phyloP scores from a whole-genome alignment of 1,140 invertebrate genomes.

The Branchinecta lindahli region DNA sequence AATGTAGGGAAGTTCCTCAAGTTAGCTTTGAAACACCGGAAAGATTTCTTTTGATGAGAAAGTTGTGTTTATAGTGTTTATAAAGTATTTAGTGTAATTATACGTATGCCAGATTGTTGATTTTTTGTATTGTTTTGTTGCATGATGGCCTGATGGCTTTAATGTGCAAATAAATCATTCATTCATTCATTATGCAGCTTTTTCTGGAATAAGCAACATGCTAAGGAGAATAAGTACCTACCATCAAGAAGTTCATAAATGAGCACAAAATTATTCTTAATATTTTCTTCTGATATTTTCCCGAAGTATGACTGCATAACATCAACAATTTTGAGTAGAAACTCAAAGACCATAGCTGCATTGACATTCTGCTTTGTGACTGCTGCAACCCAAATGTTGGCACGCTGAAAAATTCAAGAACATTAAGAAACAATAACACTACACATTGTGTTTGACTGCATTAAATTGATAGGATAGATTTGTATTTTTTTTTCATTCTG shows the following conservation, averaged over 20 bases:
- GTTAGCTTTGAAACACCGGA: too few species aligned
- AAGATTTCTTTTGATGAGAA: too few species aligned
- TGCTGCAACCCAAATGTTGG: conserved; percentile 97
- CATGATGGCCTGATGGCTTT: too few species aligned
- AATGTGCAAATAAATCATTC: too few species aligned
- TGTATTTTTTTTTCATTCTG: not conserved
- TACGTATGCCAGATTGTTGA: too few species aligned
- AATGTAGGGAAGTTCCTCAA: too few species aligned
- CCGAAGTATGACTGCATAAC: conserved; percentile 99
- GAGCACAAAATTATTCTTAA: conserved; percentile 99
- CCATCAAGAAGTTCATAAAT: conserved; percentile 98
- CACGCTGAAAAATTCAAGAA: conserved; percentile 41
- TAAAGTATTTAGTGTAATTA: too few species aligned
- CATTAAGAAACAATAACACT: conserved; percentile 18
- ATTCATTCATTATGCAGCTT: too few species aligned
- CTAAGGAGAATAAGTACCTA: conserved; percentile 30
- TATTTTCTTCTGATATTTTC: conserved; percentile 98
- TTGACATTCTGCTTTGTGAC: conserved; percentile 99
- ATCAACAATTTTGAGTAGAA: conserved; percentile 95
- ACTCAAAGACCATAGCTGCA: conserved; percentile 99
- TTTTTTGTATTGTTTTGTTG: too few species aligned
- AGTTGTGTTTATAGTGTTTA: too few species aligned
- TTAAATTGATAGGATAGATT: not conserved
- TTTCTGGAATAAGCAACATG: too few species aligned
- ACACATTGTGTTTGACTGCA: not conserved